Evolutionary conservation across 2,888 invertebrate genomes (phyloP).

Genomic region (Alcis repandata): DNA sequence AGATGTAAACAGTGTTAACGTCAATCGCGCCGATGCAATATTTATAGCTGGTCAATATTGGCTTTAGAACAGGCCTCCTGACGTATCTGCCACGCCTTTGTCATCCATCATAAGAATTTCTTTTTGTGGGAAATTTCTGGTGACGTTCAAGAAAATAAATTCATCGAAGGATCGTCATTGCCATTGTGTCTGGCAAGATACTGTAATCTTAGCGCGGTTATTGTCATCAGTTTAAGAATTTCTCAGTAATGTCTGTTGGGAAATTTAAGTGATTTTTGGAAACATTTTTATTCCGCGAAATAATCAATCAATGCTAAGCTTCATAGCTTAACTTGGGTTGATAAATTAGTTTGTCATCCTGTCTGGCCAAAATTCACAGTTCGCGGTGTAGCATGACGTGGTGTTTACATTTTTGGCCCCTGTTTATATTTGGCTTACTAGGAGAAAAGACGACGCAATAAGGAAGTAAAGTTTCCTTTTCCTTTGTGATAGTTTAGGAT

Average conservation of each 20-base stretch:
- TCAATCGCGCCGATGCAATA: conserved; percentile 25
- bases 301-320: conserved; percentile 6
- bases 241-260: background rate
- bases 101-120: conserved; percentile 28
- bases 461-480: background rate
- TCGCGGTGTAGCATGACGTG: background rate
- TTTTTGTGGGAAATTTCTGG: conserved; percentile 1
- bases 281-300: conserved; percentile 6
- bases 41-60: conserved; percentile 32
- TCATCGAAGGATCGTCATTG: conserved; percentile 7
- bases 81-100: conserved; percentile 24
- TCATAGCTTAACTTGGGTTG: too few species aligned
- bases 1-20: conserved; percentile 23
- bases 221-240: background rate
- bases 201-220: background rate
- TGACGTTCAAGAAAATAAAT: background rate
- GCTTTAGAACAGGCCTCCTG: conserved; percentile 15
- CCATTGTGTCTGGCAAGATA: background rate
- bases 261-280: background rate
- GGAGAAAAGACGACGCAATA: background rate
- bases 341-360: too few species aligned
- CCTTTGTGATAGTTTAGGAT: background rate
- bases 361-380: background rate
- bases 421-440: background rate
- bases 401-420: background rate